Conservation (phyloP, 2,888 invertebrate genomes). For the Entomobrya proxima region DNA sequence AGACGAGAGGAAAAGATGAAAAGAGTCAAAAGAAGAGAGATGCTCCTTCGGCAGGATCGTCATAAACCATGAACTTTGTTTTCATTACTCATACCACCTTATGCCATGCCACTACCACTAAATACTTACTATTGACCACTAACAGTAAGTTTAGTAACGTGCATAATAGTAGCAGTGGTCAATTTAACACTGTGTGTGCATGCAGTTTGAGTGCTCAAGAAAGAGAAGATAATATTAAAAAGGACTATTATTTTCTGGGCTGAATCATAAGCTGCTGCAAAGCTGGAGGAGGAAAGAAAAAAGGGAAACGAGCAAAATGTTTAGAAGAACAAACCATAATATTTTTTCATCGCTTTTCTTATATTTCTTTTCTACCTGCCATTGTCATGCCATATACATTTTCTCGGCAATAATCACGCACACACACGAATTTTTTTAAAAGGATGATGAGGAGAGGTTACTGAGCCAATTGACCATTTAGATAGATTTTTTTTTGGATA, state of each 20-base stretch:
- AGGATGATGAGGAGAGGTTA: not conserved
- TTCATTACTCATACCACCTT: constrained; percentile 72
- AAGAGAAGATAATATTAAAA: too few relatives aligned
- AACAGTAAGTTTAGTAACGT: too few relatives aligned
- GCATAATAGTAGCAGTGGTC: too few relatives aligned
- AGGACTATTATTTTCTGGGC: too few relatives aligned
- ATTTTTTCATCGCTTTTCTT: not conserved
- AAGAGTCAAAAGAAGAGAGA: too few relatives aligned
- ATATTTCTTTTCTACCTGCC: not conserved
- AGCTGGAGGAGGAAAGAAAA: constrained; percentile 3
- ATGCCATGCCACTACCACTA: too few relatives aligned
- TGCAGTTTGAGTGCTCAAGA: too few relatives aligned
- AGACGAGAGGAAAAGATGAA: not conserved
- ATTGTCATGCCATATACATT: not conserved
- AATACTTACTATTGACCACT: too few relatives aligned
- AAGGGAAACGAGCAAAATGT: not conserved
- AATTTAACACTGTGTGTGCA: too few relatives aligned
- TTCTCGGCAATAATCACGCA: constrained; percentile 45
- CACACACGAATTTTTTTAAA: not conserved
- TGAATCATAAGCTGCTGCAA: too few relatives aligned
- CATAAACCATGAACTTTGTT: constrained; percentile 72
- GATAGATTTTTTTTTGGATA: not conserved
- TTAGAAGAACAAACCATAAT: not conserved
- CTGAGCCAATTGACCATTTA: constrained; percentile 31
- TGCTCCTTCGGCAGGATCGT: constrained; percentile 1